phyloP scores from a whole-genome alignment of 2,888 invertebrate genomes.

The Oscheius sp. region DNA sequence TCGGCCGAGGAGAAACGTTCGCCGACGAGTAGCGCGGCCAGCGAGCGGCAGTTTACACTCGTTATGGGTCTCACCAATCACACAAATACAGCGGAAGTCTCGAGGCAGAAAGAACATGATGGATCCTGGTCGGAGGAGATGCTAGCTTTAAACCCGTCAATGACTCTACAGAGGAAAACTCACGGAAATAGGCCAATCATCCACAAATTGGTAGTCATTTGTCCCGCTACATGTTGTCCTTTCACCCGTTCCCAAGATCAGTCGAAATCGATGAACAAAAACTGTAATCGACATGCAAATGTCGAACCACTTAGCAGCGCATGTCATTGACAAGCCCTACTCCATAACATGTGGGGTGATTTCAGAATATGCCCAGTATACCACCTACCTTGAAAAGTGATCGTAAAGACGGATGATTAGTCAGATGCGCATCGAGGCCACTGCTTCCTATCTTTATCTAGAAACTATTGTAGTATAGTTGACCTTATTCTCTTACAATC shows the following conservation, averaged over 20 bases:
- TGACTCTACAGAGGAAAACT: not conserved
- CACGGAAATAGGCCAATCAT: not conserved
- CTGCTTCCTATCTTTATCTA: conserved; percentile 15
- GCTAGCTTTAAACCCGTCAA: not conserved
- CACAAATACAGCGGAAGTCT: conserved; percentile 3
- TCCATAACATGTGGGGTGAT: conserved; percentile 11
- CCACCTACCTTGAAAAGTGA: not conserved
- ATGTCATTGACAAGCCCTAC: conserved; percentile 29
- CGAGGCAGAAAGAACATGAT: not conserved
- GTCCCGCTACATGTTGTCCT: conserved; percentile 10
- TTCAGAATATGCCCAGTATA: too few species aligned
- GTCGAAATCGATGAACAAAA: not conserved
- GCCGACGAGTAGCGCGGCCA: not conserved
- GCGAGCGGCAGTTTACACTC: conserved; percentile 23
- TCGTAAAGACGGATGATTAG: conserved; percentile 2
- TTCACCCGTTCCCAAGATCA: conserved; percentile 12
- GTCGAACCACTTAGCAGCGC: conserved; percentile 23
- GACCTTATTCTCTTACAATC: conserved; percentile 3
- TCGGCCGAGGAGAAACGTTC: conserved; percentile 1
- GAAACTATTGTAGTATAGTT: not conserved
- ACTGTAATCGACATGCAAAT: conserved; percentile 23
- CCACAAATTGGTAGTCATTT: conserved; percentile 6
- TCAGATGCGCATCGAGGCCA: conserved; percentile 9
- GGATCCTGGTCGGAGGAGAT: not conserved
- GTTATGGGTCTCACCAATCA: conserved; percentile 18